Evolutionary conservation across 35 echinoderm and acorn worm genomes (phyloP), one percentile per base, ranked within the genome.

Genomic region (Diadema setosum): DNA sequence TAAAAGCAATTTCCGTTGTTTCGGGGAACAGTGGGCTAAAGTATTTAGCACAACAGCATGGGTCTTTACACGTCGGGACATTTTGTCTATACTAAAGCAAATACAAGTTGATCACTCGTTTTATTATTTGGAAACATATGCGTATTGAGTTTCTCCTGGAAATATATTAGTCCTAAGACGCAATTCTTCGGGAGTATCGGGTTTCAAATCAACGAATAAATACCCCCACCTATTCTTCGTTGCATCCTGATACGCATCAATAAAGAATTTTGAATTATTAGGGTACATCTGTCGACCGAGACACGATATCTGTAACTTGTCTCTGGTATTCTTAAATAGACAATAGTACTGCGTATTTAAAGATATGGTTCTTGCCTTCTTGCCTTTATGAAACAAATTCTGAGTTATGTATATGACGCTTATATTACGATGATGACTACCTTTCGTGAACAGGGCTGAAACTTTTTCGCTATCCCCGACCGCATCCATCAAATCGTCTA

Each of bases 401-500:
- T 94, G 92, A 67, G 84, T 57, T 43, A 94, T 94, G 20, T 84
- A 83, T 33, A 95, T 83, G 1, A 95, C 93, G 3, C 81, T 80
- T 16, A 90, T 12, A 46, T 95, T 91, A 36, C 89, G 64, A 76
- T 94, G 93, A 90, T 94, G 93, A 42, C 87, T 80, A 20, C 93
- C 93, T 57, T 90, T 94, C 30, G 87, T 90, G 78, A 87, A 83
- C 35, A 93, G 12, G 80, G 64, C 58, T 15, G 70, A 52, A 7
- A 94, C 73, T 14, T 43, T 18, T 42, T 80, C 50, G 85, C 89
- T 83, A 27, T 83, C 84, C 9, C 64, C 39, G 5, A 58, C 85
- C 59, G 85, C 94, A 89, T 36, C 46, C 80, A 96, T 87, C 33
- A 96, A 88, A 85, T 96, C 94, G 27, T 92, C 90, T 0, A 92